These are phyloP conservation scores for Coenonympha arcania DNA, from an alignment of 2,888 invertebrate genomes.

Conservation along the genomic window DNA sequence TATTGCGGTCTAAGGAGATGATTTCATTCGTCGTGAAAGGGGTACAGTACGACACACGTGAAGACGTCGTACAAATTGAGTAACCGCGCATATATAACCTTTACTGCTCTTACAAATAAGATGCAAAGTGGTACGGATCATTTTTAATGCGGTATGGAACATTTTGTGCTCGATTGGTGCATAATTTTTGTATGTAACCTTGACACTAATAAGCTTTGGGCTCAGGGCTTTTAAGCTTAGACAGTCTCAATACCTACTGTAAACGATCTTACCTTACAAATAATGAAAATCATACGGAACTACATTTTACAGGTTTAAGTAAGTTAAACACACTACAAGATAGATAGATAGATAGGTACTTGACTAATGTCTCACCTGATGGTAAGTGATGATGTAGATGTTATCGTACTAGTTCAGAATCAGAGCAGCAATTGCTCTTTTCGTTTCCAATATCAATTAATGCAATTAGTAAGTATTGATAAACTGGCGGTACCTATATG, in stretches of 20 bases:
- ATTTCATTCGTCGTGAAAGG: conserved; percentile 28
- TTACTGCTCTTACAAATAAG: conserved; percentile 2
- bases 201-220: conserved; percentile 23
- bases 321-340: no score
- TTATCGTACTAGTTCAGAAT: no score
- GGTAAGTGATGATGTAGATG: no score
- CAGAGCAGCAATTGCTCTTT: no score
- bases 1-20: conserved; percentile 24
- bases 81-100: conserved; percentile 9
- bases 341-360: no score
- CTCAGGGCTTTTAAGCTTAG: conserved; percentile 20
- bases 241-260: conserved; percentile 12
- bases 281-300: no score
- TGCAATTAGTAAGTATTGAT: no score
- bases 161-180: conserved; percentile 8
- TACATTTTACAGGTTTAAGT: no score
- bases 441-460: no score
- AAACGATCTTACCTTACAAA: no score
- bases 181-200: conserved; percentile 25
- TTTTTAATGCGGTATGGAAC: neutral
- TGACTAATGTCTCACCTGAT: no score
- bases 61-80: neutral
- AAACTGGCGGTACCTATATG: no score
- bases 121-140: neutral
- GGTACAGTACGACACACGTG: conserved; percentile 8